Evolutionary conservation across 1,140 invertebrate species (phyloP), one percentile per base, ranked within the genome.

Genomic region (Drosophila murphyi): DNA sequence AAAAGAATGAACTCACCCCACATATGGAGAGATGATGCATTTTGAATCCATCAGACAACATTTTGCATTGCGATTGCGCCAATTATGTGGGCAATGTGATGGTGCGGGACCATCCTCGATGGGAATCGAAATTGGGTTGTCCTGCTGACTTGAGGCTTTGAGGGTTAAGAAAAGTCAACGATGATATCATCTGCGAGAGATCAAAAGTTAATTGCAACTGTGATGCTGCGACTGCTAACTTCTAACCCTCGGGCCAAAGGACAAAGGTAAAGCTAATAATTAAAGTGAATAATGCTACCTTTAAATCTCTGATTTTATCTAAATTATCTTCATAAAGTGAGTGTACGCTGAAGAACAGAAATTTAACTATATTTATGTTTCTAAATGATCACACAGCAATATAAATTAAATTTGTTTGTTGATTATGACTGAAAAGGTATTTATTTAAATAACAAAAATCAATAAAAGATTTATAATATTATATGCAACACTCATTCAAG

Each of bases 11-110:
- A 88, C 52, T 59, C 83, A 88, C 80, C 83, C 85, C 85, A 72
- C 56, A 73, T 39, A 59, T 57, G 59, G 47, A 51, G 59, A 45
- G 76, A 69, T 70, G 78, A 74, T 79, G 74, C 77, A 79, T 87
- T 76, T 87, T 79, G 82, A 81, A 72, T 20, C 20, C 78, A 81
- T 82, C 71, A 68, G 83, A 79, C 79, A 79, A 68, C 63, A 78
- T 89, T 78, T 89, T 89, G 83, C 80, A 89, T 89, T 72, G 70
- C 85, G 80, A 89, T 69, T 77, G 60, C 69, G 73, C 54, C 80
- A 89, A 78, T 78, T 89, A 88, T 88, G 85, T 77, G 83, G 83
- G 83, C 67, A 29, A 43, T 45, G 8, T 39, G 20, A 29, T 34
- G 41, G 67, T 43, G 54, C 48, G 56, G 20, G 62, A 60, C 55